Percentiles rank a stretch among this genome's conserved stretches.
phyloP scores from a whole-genome alignment of 2,797 vertebrate species.

The Sitta carolinensis region DNA sequence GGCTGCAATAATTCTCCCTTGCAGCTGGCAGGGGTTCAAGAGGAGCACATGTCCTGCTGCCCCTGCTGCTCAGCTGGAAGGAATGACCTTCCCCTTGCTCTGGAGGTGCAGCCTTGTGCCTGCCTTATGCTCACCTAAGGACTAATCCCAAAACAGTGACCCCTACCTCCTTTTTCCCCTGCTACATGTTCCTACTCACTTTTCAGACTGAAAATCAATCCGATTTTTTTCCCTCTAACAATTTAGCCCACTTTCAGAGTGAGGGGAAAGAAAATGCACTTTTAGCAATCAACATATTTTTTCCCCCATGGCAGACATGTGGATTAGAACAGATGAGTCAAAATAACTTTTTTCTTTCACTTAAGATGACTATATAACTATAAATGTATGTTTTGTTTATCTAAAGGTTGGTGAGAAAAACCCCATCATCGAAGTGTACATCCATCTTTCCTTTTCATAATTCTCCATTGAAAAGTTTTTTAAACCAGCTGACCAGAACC shows the following conservation, averaged over 20 bases:
- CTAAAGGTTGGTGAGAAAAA: not conserved
- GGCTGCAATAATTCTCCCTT: not conserved
- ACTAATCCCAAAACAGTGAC: not conserved
- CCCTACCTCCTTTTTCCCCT: not conserved
- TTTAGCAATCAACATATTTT: not conserved
- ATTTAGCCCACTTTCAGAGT: not conserved
- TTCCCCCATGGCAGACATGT: not conserved
- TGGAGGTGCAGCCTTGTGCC: not conserved
- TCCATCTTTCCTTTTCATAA: not conserved
- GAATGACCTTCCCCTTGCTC: not conserved
- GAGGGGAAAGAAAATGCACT: not conserved
- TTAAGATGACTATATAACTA: not conserved
- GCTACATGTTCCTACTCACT: not conserved
- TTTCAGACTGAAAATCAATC: not conserved
- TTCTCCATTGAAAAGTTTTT: not conserved
- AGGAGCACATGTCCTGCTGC: not conserved
- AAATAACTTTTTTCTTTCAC: not conserved
- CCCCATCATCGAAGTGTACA: not conserved
- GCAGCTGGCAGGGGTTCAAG: slow-evolving; percentile 22
- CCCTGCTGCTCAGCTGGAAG: not conserved
- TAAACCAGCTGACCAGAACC: not conserved
- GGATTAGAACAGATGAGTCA: not conserved
- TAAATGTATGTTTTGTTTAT: not conserved
- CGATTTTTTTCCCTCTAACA: not conserved
- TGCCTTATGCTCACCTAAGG: not conserved